A percentile compares a stretch with the other conserved stretches of the same genome.
Evolutionary conservation across 2,888 invertebrate species (phyloP).

Genomic region (Sepiola atlantica): DNA sequence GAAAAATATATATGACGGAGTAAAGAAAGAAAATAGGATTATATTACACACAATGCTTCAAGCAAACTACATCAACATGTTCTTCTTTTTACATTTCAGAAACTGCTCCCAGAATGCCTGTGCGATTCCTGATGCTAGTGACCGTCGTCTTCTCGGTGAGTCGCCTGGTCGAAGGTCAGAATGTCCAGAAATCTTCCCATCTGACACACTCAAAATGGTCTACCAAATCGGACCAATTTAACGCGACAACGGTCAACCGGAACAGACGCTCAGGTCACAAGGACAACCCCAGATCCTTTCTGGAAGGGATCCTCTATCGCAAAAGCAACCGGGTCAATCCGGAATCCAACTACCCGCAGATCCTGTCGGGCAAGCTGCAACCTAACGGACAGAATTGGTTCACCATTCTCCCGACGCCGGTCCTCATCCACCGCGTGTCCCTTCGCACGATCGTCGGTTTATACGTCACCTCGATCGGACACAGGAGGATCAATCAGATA

Average conservation of each 20-base stretch:
- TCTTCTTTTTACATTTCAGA: not conserved
- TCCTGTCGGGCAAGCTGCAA: constrained; percentile 36
- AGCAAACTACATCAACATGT: not conserved
- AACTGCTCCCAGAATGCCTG: not conserved
- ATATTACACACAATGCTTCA: not conserved
- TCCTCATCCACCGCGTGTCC: not conserved
- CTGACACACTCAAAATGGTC: not conserved
- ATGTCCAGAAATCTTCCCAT: not conserved
- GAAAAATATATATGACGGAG: too few relatives aligned
- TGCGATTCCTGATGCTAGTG: not conserved
- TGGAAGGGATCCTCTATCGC: not conserved
- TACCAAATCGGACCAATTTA: too few relatives aligned
- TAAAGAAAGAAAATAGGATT: too few relatives aligned
- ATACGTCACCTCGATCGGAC: not conserved
- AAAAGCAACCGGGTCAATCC: not conserved
- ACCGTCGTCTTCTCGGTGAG: not conserved
- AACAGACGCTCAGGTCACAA: not conserved
- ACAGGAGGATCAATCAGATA: not conserved
- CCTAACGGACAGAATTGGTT: constrained; percentile 36
- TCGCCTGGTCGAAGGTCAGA: not conserved
- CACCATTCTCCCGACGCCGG: not conserved
- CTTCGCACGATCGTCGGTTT: constrained; percentile 34
- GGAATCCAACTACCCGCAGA: constrained; percentile 35
- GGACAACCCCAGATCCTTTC: not conserved
- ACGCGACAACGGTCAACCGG: not conserved